Base-by-base conservation (phyloP, 2,888 invertebrate species). In the Zele albiditarsus region DNA sequence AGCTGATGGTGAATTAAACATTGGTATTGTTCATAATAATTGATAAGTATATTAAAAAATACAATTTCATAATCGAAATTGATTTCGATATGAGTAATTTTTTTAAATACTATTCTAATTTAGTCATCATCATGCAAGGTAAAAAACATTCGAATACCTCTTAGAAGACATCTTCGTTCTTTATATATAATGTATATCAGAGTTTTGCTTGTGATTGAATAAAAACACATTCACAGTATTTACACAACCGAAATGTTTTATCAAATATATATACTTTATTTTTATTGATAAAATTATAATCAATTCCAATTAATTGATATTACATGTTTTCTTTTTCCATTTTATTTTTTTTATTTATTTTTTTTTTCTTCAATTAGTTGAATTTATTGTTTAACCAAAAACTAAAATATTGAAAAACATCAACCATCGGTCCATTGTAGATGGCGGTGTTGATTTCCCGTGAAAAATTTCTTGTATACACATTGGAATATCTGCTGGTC, bases 131-230 rank as follows among this genome's bases (percentile, higher is more conserved):
- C 72, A 75, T 74, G 74, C 74, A 76, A 57, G 73, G 67, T 71
- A 78, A 83, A 20, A 84, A 84, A 84, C 82, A 87, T 85, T 83
- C 80, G 80, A 84, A 81, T 87, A 88, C 89, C 89, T 89, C 82
- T 89, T 89, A 82, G 89, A 89, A 86, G 89, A 89, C 89, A 89
- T 89, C 85, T 87, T 89, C 84, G 84, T 82, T 83, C 12, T 84
- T 81, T 84, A 82, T 78, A 80, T 82, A 80, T 80, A 4, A 31
- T 42, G 20, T 33, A 58, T 60, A 58, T 25, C 31, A 27, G n/a
- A 81, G 82, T 80, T 78, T 80, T 82, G 82, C 78, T 80, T 80
- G 72, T 77, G 80, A 62, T 68, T 67, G 58, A 71, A 75, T 67
- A 68, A 67, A 66, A 57, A 81, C 84, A 83, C 82, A 82, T 86